Percentiles rank a stretch among this genome's conserved stretches.
Evolutionary conservation across 2,113 vertebrate species (phyloP).

Genomic region (Ptychochromis oligacanthus): DNA sequence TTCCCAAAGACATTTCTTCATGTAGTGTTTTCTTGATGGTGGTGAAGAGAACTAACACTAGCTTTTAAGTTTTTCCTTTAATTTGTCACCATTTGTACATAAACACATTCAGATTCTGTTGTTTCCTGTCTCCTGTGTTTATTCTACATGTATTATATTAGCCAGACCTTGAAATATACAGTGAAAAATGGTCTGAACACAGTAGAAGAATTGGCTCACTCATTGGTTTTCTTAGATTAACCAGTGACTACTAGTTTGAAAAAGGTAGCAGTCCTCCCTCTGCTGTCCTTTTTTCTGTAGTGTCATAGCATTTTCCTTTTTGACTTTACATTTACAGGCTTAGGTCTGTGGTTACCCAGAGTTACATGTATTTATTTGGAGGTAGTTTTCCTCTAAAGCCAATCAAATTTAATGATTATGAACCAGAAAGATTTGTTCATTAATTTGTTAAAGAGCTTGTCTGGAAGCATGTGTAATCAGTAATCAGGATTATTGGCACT

Average conservation of each 20-base stretch:
- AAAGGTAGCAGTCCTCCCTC: slow-evolving; percentile 44
- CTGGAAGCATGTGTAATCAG: neutral
- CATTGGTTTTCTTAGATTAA: slow-evolving; percentile 19
- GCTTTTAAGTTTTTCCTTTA: neutral
- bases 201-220: neutral
- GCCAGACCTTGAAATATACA: slow-evolving; percentile 20
- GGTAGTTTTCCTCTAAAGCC: accelerated
- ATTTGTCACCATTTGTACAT: slow-evolving; percentile 4
- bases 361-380: neutral
- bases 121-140: neutral
- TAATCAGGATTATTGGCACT: neutral
- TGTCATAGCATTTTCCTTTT: slow-evolving; percentile 35
- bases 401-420: too few species aligned
- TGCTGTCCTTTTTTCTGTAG: slow-evolving; percentile 33
- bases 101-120: neutral
- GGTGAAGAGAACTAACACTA: neutral
- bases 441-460: neutral
- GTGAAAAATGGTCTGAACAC: slow-evolving; percentile 20
- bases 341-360: slow-evolving; percentile 8
- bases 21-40: neutral
- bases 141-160: neutral
- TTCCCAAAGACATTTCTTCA: neutral
- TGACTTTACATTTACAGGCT: slow-evolving; percentile 9
- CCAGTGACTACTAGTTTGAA: neutral
- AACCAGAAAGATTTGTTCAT: neutral